A percentile compares a stretch with the other conserved stretches of the same genome.
These are phyloP conservation scores for Anisognathus igniventris DNA, from an alignment of 2,797 vertebrate species.

Conservation along the genomic window DNA sequence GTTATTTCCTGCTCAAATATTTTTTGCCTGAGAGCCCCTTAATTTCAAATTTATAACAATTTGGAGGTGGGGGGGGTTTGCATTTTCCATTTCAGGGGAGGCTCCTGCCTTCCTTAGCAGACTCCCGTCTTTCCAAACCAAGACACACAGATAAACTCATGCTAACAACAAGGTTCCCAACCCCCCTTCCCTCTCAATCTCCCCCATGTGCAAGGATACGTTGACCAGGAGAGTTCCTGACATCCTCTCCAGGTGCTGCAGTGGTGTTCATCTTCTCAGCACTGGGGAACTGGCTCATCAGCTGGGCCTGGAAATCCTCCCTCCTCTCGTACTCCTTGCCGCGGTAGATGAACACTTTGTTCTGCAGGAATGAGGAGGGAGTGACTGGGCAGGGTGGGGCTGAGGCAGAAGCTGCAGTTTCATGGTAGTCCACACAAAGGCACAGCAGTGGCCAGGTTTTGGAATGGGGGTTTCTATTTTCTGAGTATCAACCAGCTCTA, in stretches of 20 bases:
- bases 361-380: slow-evolving; percentile 70
- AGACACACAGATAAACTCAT: neutral
- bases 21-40: neutral
- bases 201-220: slow-evolving; percentile 83
- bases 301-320: slow-evolving; percentile 93
- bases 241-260: slow-evolving; percentile 85
- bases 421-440: neutral
- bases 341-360: slow-evolving; percentile 97
- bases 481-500: neutral
- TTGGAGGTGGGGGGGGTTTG: neutral
- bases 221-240: slow-evolving; percentile 84
- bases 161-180: neutral
- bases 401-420: neutral
- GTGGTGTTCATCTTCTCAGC: slow-evolving; percentile 92
- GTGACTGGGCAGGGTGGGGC: neutral
- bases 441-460: neutral
- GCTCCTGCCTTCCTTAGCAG: neutral
- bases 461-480: neutral
- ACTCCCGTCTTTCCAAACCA: neutral
- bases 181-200: neutral
- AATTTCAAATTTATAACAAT: neutral
- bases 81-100: neutral
- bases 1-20: neutral
- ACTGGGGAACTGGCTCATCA: slow-evolving; percentile 93
- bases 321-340: slow-evolving; percentile 96